Conservation (phyloP, 2,797 vertebrate genomes). For the Babyrousa celebensis region DNA sequence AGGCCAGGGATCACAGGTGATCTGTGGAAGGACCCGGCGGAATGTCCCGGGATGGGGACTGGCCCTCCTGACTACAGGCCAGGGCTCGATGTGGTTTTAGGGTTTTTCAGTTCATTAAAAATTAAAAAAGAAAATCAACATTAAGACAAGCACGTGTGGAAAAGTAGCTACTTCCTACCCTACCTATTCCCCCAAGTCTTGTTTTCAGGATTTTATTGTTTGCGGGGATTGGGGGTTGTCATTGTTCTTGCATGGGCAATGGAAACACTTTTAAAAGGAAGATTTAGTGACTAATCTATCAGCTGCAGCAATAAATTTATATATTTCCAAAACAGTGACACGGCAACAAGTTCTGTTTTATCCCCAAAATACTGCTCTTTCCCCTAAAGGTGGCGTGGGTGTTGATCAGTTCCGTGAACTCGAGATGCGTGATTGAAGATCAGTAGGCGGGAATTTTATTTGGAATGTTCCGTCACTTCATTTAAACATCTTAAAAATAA, state of each 20-base stretch:
- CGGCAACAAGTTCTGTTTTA: neutral
- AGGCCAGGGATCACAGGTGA: neutral
- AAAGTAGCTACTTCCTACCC: neutral
- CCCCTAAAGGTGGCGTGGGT: neutral
- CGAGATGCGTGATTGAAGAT: neutral
- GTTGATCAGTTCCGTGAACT: neutral
- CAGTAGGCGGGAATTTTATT: neutral
- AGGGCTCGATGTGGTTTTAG: neutral
- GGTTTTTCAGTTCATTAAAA: neutral
- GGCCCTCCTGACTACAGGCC: neutral
- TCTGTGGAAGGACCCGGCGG: neutral
- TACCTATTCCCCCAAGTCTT: neutral
- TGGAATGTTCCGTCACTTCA: neutral
- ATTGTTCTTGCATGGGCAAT: neutral
- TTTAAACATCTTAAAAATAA: conserved; percentile 58
- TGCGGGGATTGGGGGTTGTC: neutral
- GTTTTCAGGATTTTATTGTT: neutral
- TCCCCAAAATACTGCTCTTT: neutral
- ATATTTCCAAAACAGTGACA: neutral
- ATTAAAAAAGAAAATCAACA: neutral
- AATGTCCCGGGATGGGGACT: neutral
- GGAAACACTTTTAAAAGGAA: neutral
- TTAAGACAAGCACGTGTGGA: neutral
- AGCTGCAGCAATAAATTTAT: neutral
- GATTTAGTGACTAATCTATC: neutral